A percentile compares a stretch with the other conserved stretches of the same genome.
phyloP scores from a whole-genome alignment of 1,140 invertebrate species.

The Drosophila pectinifera region DNA sequence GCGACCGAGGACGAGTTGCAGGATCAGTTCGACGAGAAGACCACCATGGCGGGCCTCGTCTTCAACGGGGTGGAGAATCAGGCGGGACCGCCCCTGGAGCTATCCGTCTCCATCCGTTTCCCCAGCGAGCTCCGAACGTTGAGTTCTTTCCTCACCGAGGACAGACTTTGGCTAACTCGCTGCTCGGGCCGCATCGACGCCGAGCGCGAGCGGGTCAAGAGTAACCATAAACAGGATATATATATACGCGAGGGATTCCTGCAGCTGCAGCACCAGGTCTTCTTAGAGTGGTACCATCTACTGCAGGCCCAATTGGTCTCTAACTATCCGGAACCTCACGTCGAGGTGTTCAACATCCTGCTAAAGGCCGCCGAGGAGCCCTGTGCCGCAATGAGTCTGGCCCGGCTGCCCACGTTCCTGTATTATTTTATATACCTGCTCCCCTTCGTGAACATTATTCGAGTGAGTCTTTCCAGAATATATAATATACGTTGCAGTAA shows the following conservation, averaged over 20 bases:
- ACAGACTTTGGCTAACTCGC: conserved; percentile 69
- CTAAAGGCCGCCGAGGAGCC: conserved; percentile 25
- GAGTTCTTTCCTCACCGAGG: conserved; percentile 53
- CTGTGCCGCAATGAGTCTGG: conserved; percentile 37
- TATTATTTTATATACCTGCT: conserved; percentile 66
- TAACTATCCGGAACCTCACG: conserved; percentile 22
- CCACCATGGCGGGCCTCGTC: conserved; percentile 52
- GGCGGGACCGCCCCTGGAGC: conserved; percentile 5
- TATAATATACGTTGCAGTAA: no score
- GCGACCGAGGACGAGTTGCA: conserved; percentile 1
- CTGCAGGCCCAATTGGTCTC: not conserved
- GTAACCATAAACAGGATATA: conserved; percentile 55
- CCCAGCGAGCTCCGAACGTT: conserved; percentile 70
- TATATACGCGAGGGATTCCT: conserved; percentile 73
- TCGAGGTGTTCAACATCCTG: conserved; percentile 47
- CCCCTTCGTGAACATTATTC: conserved; percentile 64
- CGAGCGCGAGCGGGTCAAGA: conserved; percentile 43
- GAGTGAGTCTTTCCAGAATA: conserved; percentile 57
- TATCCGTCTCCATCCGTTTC: conserved; percentile 63
- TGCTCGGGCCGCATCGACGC: conserved; percentile 57
- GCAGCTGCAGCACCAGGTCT: conserved; percentile 66
- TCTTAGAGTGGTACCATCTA: conserved; percentile 48
- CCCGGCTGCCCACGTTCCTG: conserved; percentile 54
- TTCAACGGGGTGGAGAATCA: conserved; percentile 6
- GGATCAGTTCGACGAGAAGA: conserved; percentile 67